These are phyloP conservation scores for Eumeta japonica DNA, from an alignment of 1,140 invertebrate genomes.

Conservation along the genomic window DNA sequence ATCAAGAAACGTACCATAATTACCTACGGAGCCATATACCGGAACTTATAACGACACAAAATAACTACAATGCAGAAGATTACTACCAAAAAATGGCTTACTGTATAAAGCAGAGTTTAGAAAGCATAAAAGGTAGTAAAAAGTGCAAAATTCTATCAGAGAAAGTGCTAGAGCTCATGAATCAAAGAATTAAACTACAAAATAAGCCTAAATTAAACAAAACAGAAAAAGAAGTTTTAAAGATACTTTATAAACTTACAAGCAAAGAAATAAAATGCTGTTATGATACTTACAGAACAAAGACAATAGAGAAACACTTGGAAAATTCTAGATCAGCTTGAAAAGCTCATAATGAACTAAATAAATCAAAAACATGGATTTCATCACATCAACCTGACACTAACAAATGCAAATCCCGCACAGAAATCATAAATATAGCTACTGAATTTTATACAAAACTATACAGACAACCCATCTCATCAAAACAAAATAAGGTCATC, in stretches of 20 bases:
- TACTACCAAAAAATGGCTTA: too few relatives aligned
- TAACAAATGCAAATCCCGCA: constrained; percentile 2
- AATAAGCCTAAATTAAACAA: constrained; percentile 14
- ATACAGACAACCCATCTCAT: background rate
- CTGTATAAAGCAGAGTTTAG: constrained; percentile 12
- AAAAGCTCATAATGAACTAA: constrained; percentile 5
- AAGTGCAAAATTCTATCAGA: constrained; percentile 16
- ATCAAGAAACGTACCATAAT: constrained; percentile 16
- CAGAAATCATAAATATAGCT: constrained; percentile 6
- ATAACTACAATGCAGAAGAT: constrained; percentile 11
- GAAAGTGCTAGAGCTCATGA: constrained; percentile 17
- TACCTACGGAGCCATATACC: constrained; percentile 14
- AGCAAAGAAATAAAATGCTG: constrained; percentile 3
- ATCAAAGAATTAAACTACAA: constrained; percentile 15
- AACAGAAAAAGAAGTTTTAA: constrained; percentile 13
- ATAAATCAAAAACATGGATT: constrained; percentile 3
- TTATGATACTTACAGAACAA: constrained; percentile 1
- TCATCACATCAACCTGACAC: background rate
- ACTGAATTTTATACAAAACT: background rate
- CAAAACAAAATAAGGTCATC: too few relatives aligned
- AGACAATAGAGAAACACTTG: background rate
- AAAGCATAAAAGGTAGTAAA: constrained; percentile 11
- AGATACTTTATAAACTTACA: too few relatives aligned
- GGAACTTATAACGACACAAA: constrained; percentile 12
- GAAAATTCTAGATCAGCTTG: constrained; percentile 1